Conservation (phyloP, 2,888 invertebrate genomes). For the Drepana falcataria region DNA sequence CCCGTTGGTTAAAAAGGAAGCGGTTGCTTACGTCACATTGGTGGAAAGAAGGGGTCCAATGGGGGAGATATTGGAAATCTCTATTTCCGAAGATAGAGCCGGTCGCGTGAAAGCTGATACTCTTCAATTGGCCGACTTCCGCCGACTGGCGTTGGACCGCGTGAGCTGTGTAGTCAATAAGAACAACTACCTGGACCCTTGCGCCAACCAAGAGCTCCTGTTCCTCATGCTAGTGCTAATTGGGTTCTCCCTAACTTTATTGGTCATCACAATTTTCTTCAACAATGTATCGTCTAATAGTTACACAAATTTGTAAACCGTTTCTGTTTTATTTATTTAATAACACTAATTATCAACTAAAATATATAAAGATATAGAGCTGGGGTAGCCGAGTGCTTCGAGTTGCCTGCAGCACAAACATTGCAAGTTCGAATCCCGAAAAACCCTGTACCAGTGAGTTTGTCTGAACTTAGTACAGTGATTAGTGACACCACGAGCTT, state of each 20-base stretch:
- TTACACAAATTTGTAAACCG: neutral
- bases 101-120: neutral
- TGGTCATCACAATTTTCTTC: slow-evolving; percentile 12
- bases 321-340: too few relatives aligned
- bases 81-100: neutral
- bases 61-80: neutral
- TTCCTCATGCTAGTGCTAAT: slow-evolving; percentile 17
- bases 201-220: slow-evolving; percentile 18
- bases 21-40: too few relatives aligned
- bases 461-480: too few relatives aligned
- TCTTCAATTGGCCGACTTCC: neutral
- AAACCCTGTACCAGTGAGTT: too few relatives aligned
- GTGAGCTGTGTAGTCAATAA: neutral
- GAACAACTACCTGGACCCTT: slow-evolving; percentile 20
- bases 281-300: neutral
- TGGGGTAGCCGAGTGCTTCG: too few relatives aligned
- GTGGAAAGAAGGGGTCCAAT: neutral
- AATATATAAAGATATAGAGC: too few relatives aligned
- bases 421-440: too few relatives aligned
- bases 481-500: too few relatives aligned
- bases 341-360: too few relatives aligned
- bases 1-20: too few relatives aligned
- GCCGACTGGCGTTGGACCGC: neutral
- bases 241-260: slow-evolving; percentile 15
- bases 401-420: too few relatives aligned